A percentile compares a stretch with the other conserved stretches of the same genome.
These are phyloP conservation scores for Chloropsis cyanopogon DNA, from an alignment of 2,113 vertebrate genomes.

Conservation along the genomic window DNA sequence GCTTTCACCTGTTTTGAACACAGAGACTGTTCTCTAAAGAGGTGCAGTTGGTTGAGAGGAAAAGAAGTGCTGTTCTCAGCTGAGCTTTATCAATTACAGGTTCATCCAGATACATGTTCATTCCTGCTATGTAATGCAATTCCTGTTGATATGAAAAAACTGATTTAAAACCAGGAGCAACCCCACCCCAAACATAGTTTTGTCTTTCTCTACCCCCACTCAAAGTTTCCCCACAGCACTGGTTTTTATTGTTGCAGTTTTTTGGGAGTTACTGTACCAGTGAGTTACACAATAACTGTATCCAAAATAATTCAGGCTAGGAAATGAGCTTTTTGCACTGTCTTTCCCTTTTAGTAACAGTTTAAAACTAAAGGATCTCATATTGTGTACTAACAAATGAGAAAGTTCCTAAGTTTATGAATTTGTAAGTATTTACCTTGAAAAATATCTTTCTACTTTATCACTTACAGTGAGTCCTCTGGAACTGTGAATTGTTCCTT, in stretches of 20 bases:
- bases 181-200: background rate
- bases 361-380: background rate
- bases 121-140: background rate
- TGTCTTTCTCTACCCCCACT: background rate
- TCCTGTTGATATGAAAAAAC: background rate
- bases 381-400: background rate
- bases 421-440: background rate
- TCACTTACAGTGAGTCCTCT: background rate
- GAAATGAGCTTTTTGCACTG: background rate
- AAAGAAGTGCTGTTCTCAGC: background rate
- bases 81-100: background rate
- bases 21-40: background rate
- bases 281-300: background rate
- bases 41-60: background rate
- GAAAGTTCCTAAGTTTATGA: background rate
- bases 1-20: background rate
- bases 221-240: background rate
- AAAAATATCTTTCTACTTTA: background rate
- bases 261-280: background rate
- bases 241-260: background rate
- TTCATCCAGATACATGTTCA: background rate
- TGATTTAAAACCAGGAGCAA: background rate
- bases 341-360: background rate
- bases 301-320: background rate
- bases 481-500: background rate